Base-by-base conservation (phyloP, 2,797 vertebrate species). In the Myioborus melanocephalus region DNA sequence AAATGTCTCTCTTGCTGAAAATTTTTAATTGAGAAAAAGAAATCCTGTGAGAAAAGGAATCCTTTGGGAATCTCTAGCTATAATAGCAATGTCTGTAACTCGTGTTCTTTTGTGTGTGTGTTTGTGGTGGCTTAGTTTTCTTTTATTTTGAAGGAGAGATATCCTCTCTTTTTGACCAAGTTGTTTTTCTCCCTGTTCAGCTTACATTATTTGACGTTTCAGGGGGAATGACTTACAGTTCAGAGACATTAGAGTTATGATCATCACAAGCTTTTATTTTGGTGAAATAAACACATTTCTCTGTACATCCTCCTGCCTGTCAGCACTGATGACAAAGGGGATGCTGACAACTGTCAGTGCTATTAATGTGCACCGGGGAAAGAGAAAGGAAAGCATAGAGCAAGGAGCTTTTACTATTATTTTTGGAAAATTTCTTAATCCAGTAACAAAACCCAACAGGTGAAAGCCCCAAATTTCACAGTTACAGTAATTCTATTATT, bases 261-360 rank as follows among this genome's bases (percentile, higher is more conserved):
- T 83, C 69, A 90, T 85, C 23, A 20, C 55, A 81, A 79, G 84
- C 50, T 92, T 89, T 96, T 81, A 59, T 93, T 86, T 72, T 70
- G 35, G 71, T 89, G 46, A 92, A 89, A 94, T 87, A 95, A 95
- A 94, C 65, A 85, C 71, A 78, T 92, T 92, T 78, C 84, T 92
- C 69, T 78, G 46, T 89, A 89, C 39, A 65, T 87, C 50, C 69
- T 76, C 34, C 78, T 10, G 10, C 61, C 61, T 72, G 47, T 66
- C 76, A 93, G 46, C 69, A 30, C 82, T 20, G 76, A 77, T 0
- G 2, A 70, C 0, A 2, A 43, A 43, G 61, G 65, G 55, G 50
- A 81, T 18, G 80, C 79, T 88, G 91, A 88, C 69, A 94, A 75
- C 72, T 86, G 72, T 86, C 91, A 93, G 63, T 43, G 56, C 65